Percentiles rank a stretch among this genome's conserved stretches.
These are phyloP conservation scores for Apeltes quadracus DNA, from an alignment of 2,113 vertebrate species.

Conservation along the genomic window DNA sequence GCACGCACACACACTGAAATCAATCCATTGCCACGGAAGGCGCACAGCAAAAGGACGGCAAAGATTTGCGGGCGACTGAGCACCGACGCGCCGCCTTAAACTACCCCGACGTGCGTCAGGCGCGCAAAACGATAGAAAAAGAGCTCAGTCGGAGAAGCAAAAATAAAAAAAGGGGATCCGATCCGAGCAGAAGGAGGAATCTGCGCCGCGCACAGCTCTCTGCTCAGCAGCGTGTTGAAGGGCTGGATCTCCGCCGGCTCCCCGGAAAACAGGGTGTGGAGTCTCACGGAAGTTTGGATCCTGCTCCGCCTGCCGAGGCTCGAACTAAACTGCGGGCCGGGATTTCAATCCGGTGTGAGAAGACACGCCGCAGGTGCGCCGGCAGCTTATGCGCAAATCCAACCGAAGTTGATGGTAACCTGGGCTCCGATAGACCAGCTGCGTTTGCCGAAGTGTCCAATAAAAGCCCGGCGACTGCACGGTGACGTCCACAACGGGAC, in stretches of 20 bases:
- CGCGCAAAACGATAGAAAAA: conserved; percentile 22
- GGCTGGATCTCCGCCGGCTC: conserved; percentile 75
- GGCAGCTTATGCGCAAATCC: not conserved
- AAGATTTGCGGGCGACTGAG: conserved; percentile 13
- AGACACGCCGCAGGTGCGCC: not conserved
- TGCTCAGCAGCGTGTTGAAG: conserved; percentile 72
- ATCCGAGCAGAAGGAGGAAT: conserved; percentile 64
- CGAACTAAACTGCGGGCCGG: conserved; percentile 65
- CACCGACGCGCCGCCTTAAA: conserved; percentile 17
- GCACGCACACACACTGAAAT: conserved; percentile 55
- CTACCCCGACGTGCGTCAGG: conserved; percentile 26
- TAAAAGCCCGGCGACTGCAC: not conserved
- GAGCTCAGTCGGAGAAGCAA: conserved; percentile 9
- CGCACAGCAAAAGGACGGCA: conserved; percentile 39
- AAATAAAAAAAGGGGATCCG: conserved; percentile 20
- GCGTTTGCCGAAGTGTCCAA: not conserved
- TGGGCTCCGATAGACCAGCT: not conserved
- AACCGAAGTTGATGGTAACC: not conserved
- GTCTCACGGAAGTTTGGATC: conserved; percentile 55
- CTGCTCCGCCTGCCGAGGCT: conserved; percentile 37
- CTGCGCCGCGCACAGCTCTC: conserved; percentile 68
- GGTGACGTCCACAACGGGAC: not conserved
- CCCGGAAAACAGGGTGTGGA: conserved; percentile 81
- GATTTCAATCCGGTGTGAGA: conserved; percentile 1
- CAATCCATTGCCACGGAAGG: conserved; percentile 79